phyloP scores from a whole-genome alignment of 2,888 invertebrate species.

The Glaucopsyche alexis region DNA sequence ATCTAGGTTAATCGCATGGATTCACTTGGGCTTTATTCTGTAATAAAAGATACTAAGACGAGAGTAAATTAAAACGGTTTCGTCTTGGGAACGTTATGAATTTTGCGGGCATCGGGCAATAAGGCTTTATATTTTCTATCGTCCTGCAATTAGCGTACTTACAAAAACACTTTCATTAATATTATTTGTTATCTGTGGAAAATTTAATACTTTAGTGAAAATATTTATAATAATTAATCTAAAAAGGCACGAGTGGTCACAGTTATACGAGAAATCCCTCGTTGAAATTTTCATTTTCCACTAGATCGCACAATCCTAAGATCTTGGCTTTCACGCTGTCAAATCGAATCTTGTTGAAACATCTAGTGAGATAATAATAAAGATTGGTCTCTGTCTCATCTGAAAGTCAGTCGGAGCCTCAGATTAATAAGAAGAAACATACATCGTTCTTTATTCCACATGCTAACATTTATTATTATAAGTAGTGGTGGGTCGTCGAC shows the following conservation, averaged over 20 bases:
- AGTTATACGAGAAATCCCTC: too few species aligned
- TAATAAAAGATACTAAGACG: conserved; percentile 29
- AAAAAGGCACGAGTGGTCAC: too few species aligned
- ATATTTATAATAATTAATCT: too few species aligned
- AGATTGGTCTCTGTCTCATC: not conserved
- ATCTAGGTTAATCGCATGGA: conserved; percentile 45
- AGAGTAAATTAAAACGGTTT: conserved; percentile 26
- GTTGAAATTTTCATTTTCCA: not conserved
- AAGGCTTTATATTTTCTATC: not conserved
- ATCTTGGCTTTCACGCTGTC: conserved; percentile 13
- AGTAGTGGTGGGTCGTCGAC: too few species aligned
- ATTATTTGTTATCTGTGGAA: too few species aligned
- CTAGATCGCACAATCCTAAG: not conserved
- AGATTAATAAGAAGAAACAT: too few species aligned
- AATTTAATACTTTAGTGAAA: too few species aligned
- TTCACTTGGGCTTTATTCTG: conserved; percentile 32
- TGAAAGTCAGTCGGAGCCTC: too few species aligned
- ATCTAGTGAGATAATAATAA: not conserved
- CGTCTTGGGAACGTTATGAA: conserved; percentile 14
- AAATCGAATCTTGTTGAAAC: not conserved
- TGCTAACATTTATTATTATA: too few species aligned
- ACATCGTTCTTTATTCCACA: too few species aligned
- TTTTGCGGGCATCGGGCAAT: conserved; percentile 3
- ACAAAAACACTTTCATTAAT: too few species aligned
- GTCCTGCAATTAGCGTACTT: too few species aligned